These are phyloP conservation scores for Nomada ruficornis DNA, from an alignment of 2,888 invertebrate species.

Conservation along the genomic window DNA sequence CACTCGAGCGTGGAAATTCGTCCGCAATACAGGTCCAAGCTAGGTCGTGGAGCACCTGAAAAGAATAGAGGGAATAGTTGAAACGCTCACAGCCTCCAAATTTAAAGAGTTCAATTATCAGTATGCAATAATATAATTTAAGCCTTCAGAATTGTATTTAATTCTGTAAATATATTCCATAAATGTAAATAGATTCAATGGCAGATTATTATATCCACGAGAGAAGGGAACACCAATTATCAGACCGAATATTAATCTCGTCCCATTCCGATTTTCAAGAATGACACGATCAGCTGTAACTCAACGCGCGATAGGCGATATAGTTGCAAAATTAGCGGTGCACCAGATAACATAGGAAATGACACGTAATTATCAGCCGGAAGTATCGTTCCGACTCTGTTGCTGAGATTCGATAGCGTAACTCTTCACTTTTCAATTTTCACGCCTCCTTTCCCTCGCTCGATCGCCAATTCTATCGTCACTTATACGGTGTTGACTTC, in stretches of 20 bases:
- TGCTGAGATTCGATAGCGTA: conserved; percentile 54
- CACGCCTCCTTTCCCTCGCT: background rate
- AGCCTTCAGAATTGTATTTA: too few species aligned
- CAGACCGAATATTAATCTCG: conserved; percentile 8
- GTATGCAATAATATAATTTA: too few species aligned
- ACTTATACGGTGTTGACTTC: conserved; percentile 11
- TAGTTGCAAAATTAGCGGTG: conserved; percentile 38
- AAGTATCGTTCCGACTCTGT: conserved; percentile 57
- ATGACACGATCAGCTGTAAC: conserved; percentile 41
- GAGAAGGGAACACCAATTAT: background rate
- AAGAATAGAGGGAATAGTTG: conserved; percentile 26
- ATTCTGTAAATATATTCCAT: too few species aligned
- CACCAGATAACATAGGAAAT: conserved; percentile 61
- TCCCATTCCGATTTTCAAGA: conserved; percentile 18
- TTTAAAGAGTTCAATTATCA: too few species aligned
- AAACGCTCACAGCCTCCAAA: background rate
- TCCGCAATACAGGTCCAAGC: conserved; percentile 27
- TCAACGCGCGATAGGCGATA: conserved; percentile 14
- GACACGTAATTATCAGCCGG: conserved; percentile 62
- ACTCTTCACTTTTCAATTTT: conserved; percentile 7
- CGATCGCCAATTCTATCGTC: background rate
- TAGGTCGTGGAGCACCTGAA: conserved; percentile 15
- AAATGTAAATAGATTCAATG: too few species aligned
- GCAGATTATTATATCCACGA: background rate
- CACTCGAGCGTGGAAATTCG: conserved; percentile 41